Conservation (phyloP, 2,113 vertebrate genomes). For the Channa argus region DNA sequence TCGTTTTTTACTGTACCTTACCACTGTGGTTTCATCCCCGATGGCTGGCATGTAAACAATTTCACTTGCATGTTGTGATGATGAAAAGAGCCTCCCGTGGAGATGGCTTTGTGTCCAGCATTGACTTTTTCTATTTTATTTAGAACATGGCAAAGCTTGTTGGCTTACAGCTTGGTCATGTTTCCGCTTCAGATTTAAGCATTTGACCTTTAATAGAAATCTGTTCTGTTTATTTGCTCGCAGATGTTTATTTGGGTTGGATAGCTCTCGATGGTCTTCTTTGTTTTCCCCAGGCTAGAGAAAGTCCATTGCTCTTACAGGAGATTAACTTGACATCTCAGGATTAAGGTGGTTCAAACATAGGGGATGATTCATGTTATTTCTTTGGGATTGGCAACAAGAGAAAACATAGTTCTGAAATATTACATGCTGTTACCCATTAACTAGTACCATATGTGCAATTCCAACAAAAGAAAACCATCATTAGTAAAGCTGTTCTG, state of each 20-base stretch:
- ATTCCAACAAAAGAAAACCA: no score
- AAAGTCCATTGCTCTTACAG: slow-evolving; percentile 29
- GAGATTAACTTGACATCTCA: slow-evolving; percentile 53
- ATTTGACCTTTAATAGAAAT: slow-evolving; percentile 67
- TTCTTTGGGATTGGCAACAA: slow-evolving; percentile 24
- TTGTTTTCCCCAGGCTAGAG: slow-evolving; percentile 34
- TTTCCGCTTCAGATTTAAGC: slow-evolving; percentile 58
- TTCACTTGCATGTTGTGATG: slow-evolving; percentile 39
- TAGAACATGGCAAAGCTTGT: slow-evolving; percentile 37
- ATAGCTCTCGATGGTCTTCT: slow-evolving; percentile 24
- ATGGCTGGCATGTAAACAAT: slow-evolving; percentile 59
- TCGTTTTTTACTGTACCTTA: slow-evolving; percentile 20
- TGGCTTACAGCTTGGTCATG: slow-evolving; percentile 53
- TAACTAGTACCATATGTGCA: no score
- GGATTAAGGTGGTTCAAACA: slow-evolving; percentile 51
- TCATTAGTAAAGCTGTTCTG: no score
- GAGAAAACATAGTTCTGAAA: no score
- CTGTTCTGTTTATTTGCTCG: slow-evolving; percentile 51
- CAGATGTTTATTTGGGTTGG: slow-evolving; percentile 67
- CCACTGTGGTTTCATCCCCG: slow-evolving; percentile 1
- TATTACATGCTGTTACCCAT: no score
- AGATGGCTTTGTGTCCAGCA: slow-evolving; percentile 40
- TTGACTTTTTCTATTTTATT: slow-evolving; percentile 66
- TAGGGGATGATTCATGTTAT: slow-evolving; percentile 39
- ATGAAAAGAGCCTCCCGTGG: slow-evolving; percentile 48